Base-by-base conservation (phyloP, 2,888 invertebrate genomes). In the Clistopyga incitator region DNA sequence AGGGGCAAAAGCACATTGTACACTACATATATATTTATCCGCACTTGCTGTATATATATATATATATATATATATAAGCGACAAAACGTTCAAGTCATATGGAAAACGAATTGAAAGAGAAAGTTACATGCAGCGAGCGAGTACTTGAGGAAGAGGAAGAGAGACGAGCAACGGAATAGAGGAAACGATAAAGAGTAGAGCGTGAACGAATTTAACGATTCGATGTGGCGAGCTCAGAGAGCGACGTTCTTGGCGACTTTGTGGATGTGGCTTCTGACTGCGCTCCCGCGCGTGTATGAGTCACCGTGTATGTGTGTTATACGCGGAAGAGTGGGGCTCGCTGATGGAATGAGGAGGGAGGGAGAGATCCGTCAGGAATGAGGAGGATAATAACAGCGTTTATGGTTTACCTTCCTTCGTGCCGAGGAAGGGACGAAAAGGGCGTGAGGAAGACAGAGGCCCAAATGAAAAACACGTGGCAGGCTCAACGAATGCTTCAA, bases 191-290 rank as follows among this genome's bases (percentile, higher is more conserved):
- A 82, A 84, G 82, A 85, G 81, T 76, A 74, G 77, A 84, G 84
- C 84, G 78, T 82, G 86, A 84, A 87, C 84, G 84, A 85, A 87
- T 88, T 87, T 85, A 87, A 87, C 86, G 83, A 87, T 86, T 86
- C 77, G 76, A 81, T 52, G 77, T 72, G 81, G 76, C 71, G 71
- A 25, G 70, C 50, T 8, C 54, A 72, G 78, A 72, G 56, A 71
- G 34, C 13, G 25, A 65, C 34, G 25, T 42, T 68, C 29, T 52
- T 52, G 23, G 23, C 23, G 50, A 18, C 13, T 6, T 20, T 3
- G 45, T 45, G 6, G 47, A 56, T 18, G 23, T 42, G 25, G 25
- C 38, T 64, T 64, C 38, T 64, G 38, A 38, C 18, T 64, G n/a
- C 29, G 59, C 29, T 59, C 29, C n/a, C 29, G 34, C 34, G 10